Evolutionary conservation across 2,888 invertebrate genomes (phyloP), one percentile per base, ranked within the genome.

Genomic region (Leptogaster cylindrica): DNA sequence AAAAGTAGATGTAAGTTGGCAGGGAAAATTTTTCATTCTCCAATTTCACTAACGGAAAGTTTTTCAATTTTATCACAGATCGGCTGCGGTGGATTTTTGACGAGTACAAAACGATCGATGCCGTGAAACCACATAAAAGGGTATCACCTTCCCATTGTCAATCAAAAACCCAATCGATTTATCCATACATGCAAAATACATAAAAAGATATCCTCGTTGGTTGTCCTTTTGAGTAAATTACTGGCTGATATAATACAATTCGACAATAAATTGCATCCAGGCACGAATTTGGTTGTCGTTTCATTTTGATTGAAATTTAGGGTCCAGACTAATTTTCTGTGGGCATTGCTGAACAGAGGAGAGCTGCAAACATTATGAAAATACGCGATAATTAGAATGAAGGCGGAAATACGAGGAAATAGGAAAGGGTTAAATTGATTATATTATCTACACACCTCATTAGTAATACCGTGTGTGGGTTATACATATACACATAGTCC

Each of bases 261-360:
- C 16, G 84, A 81, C 65, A 85, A 80, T 74, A 86, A 82, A 79
- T 86, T 84, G 46, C 83, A 80, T 71, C 86, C 87, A 61, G 85
- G 81, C 71, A 86, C 86, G 64, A 84, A 82, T 75, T 89, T 88
- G 70, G 88, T 86, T 31, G 89, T 82, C 76, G 88, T 87, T 79
- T 92, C 92, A 74, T 91, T 83, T 68, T 92, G 81, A 79, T 88
- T 90, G 79, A 91, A 91, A 55, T 88, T 87, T 52, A 90, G 79
- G 25, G 90, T 86, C 90, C 91, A 92, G 75, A 91, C 84, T 52
- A 88, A 81, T 71, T 89, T 81, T 65, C 86, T 84, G 76, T 91
- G 89, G 71, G 87, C 87, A 75, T 88, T 87, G 73, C 80, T 81
- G 70, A 77, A 79, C 33, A 76, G 73, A 68, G 78, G 72, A 3